phyloP scores from a whole-genome alignment of 2,888 invertebrate genomes.

The Matsumyia berberina region DNA sequence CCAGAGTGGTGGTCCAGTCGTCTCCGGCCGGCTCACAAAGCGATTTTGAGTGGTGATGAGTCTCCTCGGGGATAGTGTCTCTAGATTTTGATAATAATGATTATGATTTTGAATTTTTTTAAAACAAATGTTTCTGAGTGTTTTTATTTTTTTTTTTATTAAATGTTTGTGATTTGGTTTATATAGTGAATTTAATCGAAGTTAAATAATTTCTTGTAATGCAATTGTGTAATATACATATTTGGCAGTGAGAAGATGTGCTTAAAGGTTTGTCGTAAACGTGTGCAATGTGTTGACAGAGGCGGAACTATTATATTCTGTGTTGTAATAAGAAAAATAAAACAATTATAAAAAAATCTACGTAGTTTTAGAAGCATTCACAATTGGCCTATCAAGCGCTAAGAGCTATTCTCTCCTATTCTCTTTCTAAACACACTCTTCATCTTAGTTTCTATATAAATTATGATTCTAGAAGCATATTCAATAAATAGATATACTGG shows the following conservation, averaged over 20 bases:
- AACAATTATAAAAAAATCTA: no score
- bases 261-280: constrained; percentile 9
- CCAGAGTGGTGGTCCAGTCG: constrained; percentile 84
- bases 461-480: no score
- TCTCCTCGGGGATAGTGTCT: constrained; percentile 90
- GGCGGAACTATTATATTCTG: not conserved
- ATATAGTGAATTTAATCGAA: constrained; percentile 16
- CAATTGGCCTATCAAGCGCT: not conserved
- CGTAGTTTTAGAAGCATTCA: not conserved
- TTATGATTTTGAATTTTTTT: constrained; percentile 29
- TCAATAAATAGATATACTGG: no score
- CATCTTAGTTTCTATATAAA: no score
- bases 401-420: no score
- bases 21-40: constrained; percentile 86
- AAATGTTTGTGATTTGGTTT: constrained; percentile 19
- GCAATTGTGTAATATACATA: constrained; percentile 68
- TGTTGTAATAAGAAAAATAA: no score
- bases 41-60: constrained; percentile 86
- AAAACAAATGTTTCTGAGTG: no score
- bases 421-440: no score
- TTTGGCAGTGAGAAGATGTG: constrained; percentile 20
- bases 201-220: constrained; percentile 34
- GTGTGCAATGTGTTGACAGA: constrained; percentile 5
- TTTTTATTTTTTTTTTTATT: not conserved
- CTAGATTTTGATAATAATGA: constrained; percentile 79